These are phyloP conservation scores for Metopolophium dirhodum DNA, from an alignment of 1,140 invertebrate species.

Conservation along the genomic window DNA sequence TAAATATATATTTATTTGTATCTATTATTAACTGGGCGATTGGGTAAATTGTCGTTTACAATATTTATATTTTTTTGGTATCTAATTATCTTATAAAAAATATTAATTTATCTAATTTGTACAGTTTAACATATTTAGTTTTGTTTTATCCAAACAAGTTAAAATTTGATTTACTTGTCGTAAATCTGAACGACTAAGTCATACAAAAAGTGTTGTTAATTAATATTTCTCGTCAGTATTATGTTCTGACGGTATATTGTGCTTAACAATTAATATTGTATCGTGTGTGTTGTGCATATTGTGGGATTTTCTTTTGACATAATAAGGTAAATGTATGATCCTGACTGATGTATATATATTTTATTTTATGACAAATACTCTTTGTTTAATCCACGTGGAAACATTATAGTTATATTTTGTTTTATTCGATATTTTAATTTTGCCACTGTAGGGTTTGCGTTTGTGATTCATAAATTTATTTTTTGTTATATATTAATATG, in stretches of 20 bases:
- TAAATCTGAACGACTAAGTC: neutral
- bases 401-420: neutral
- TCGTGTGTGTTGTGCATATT: neutral
- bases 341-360: neutral
- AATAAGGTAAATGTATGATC: neutral
- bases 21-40: neutral
- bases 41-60: neutral
- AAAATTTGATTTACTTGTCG: neutral
- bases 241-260: neutral
- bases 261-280: neutral
- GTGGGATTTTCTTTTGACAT: slow-evolving; percentile 1
- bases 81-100: neutral
- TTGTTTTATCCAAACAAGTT: neutral
- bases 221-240: neutral
- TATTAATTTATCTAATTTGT: neutral
- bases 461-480: neutral
- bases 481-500: neutral
- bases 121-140: neutral
- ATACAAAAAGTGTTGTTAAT: neutral
- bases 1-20: no score
- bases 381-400: neutral
- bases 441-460: neutral
- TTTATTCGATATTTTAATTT: slow-evolving; percentile 9
- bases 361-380: neutral
- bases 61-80: neutral